Evolutionary conservation across 2,888 invertebrate genomes (phyloP).

Genomic region (Tanytarsus gracilentus): DNA sequence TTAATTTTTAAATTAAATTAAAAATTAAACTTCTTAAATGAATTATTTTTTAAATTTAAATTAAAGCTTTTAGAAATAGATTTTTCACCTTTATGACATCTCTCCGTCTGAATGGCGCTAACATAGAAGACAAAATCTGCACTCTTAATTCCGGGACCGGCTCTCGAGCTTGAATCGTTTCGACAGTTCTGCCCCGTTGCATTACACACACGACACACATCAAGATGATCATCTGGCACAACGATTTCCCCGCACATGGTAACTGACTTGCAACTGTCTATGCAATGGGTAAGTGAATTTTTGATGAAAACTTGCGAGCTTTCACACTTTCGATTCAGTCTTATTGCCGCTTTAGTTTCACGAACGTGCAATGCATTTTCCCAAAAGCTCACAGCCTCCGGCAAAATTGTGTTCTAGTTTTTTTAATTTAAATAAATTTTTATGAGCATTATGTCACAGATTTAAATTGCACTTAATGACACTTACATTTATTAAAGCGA

Average conservation of each 20-base stretch:
- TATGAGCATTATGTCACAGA: slow-evolving; percentile 1
- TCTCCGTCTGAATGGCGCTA: slow-evolving; percentile 83
- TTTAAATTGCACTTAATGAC: slow-evolving; percentile 30
- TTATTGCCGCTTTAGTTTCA: slow-evolving; percentile 74
- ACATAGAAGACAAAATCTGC: slow-evolving; percentile 96
- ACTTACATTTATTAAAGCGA: slow-evolving; percentile 86
- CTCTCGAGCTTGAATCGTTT: slow-evolving; percentile 46
- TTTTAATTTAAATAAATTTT: neutral
- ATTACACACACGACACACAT: slow-evolving; percentile 85
- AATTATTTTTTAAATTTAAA: too few species aligned
- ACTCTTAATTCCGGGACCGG: slow-evolving; percentile 61
- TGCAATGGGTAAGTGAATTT: slow-evolving; percentile 77
- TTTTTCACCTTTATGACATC: slow-evolving; percentile 88
- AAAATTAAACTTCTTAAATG: too few species aligned
- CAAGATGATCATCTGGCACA: slow-evolving; percentile 88
- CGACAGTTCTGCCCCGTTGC: slow-evolving; percentile 76
- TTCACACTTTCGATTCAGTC: slow-evolving; percentile 82
- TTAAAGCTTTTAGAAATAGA: too few species aligned
- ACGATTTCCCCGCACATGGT: slow-evolving; percentile 87
- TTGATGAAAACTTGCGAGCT: slow-evolving; percentile 80
- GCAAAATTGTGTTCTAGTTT: slow-evolving; percentile 72
- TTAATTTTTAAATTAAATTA: too few species aligned
- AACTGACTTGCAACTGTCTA: slow-evolving; percentile 59
- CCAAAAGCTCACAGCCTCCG: slow-evolving; percentile 90
- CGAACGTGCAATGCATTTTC: slow-evolving; percentile 83